Evolutionary conservation across 2,888 invertebrate genomes (phyloP).

Genomic region (Marronus borbonicus): DNA sequence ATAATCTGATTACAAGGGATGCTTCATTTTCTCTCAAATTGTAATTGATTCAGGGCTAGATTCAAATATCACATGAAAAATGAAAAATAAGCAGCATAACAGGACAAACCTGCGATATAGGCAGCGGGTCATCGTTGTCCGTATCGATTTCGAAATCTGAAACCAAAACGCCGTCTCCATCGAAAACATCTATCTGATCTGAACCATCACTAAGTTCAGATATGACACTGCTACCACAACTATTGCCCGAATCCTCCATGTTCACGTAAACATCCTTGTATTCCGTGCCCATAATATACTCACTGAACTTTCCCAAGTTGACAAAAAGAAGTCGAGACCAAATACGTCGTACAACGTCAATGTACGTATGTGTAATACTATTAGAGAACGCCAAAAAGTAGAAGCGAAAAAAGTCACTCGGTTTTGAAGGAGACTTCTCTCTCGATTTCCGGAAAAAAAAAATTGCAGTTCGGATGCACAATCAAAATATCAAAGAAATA

Average conservation of each 20-base stretch:
- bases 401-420: slow-evolving; percentile 28
- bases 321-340: slow-evolving; percentile 11
- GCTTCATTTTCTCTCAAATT: too few species aligned
- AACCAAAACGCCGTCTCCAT: slow-evolving; percentile 74
- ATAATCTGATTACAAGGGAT: too few species aligned
- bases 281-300: slow-evolving; percentile 65
- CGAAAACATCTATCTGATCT: slow-evolving; percentile 71
- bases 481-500: not conserved
- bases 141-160: slow-evolving; percentile 76
- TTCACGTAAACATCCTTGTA: slow-evolving; percentile 67
- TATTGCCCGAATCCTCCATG: slow-evolving; percentile 70
- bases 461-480: not conserved
- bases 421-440: not conserved
- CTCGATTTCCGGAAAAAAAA: slow-evolving; percentile 18
- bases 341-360: not conserved
- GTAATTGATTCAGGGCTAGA: too few species aligned
- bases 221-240: slow-evolving; percentile 70
- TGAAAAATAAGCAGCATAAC: not conserved
- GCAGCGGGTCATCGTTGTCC: slow-evolving; percentile 59
- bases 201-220: slow-evolving; percentile 68
- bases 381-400: not conserved
- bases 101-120: slow-evolving; percentile 65
- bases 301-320: slow-evolving; percentile 57
- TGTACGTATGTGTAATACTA: not conserved
- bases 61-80: not conserved